Evolutionary conservation across 1,140 invertebrate genomes (phyloP).

Genomic region (Bursaphelenchus mucronatus): DNA sequence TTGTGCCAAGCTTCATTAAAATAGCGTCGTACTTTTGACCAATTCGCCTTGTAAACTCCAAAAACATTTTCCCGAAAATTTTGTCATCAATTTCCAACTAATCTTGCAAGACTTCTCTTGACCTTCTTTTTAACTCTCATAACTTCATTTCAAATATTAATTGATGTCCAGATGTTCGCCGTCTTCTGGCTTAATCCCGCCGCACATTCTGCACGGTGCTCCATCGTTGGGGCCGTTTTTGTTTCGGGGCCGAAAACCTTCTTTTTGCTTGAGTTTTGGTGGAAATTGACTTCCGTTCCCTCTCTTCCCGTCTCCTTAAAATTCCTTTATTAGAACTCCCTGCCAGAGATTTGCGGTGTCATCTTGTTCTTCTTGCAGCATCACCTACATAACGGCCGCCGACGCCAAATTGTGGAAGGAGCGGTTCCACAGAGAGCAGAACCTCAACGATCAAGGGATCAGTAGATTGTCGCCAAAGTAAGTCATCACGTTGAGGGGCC

Average conservation of each 20-base stretch:
- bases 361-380: conserved; percentile 61
- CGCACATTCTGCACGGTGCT: too few species aligned
- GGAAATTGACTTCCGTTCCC: conserved; percentile 24
- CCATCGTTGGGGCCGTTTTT: background rate
- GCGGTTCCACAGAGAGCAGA: conserved; percentile 47
- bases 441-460: conserved; percentile 37
- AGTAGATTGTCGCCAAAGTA: conserved; percentile 64
- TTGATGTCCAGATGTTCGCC: too few species aligned
- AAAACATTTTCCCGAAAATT: too few species aligned
- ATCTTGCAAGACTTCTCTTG: too few species aligned
- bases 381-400: conserved; percentile 65
- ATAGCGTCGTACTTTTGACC: too few species aligned
- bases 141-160: too few species aligned
- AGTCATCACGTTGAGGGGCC: conserved; percentile 30
- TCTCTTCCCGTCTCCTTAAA: conserved; percentile 15
- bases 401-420: conserved; percentile 64
- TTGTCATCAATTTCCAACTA: too few species aligned
- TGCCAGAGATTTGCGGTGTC: conserved; percentile 5
- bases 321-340: conserved; percentile 8
- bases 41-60: too few species aligned
- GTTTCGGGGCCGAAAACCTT: background rate
- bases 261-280: background rate
- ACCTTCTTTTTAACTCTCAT: too few species aligned
- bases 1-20: too few species aligned
- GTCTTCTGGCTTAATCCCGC: too few species aligned